Evolutionary conservation across 2,888 invertebrate species (phyloP), one percentile per base, ranked within the genome.

Genomic region (Muschampia plurimacula): DNA sequence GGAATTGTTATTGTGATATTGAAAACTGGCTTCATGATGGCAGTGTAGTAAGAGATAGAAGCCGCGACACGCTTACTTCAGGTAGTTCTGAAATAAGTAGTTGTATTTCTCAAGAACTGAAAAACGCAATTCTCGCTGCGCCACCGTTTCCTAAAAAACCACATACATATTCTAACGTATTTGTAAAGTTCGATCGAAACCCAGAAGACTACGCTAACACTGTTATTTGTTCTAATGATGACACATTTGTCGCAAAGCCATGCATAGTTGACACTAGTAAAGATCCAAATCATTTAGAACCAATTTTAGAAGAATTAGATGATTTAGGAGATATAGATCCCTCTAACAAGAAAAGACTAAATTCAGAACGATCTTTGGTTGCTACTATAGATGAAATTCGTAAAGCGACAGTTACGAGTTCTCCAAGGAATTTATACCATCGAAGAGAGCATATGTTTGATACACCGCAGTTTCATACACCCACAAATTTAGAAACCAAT

Each of bases 1-100:
- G 96, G 96, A 95, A 95, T 80, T 96, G 95, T 3, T 96, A 96
- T 81, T 95, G 94, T 46, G 96, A 96, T 77, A 96, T 96, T 72
- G 96, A 96, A 82, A 96, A 95, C 69, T 95, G 95, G 88, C 88
- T 95, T 28, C 96, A 96, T 74, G 96, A 96, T 79, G 95, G 95
- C 41, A 96, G 96, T 77, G 95, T 95, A 1, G 95, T 95, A 6
- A 89, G 95, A 76, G 96, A 96, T 49, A 86, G 95, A 80, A 91
- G 95, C 76, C 90, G 95, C 59, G 95, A 95, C 74, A 95, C 95
- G 0, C 86, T 95, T 13, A 95, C 95, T 8, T 95, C 95, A 13
- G 93, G 93, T 10, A 95, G 95, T 77, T 95, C 95, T 0, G 95
- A 95, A 85, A 92, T 93, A 69, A 93, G 93, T 77, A 94, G 94